phyloP scores from a whole-genome alignment of 2,888 invertebrate genomes.

The Scrobipalpa atriplicella region DNA sequence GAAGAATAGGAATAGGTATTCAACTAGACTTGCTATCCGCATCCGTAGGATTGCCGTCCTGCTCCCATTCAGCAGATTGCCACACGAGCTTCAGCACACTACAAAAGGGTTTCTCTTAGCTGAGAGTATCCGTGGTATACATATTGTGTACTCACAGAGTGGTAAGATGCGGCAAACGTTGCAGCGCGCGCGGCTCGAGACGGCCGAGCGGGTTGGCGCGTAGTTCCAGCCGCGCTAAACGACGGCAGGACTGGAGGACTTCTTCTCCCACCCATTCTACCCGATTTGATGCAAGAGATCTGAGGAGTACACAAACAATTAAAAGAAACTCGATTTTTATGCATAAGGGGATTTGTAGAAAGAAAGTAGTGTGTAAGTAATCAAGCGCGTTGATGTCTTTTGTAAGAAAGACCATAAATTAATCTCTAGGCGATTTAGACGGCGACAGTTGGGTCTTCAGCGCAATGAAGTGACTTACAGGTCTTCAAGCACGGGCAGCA shows the following conservation, averaged over 20 bases:
- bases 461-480: conserved; percentile 88
- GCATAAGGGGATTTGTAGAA: background rate
- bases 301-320: conserved; percentile 55
- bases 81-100: too few relatives aligned
- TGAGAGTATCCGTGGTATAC: too few relatives aligned
- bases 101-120: too few relatives aligned
- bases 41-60: too few relatives aligned
- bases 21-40: too few relatives aligned
- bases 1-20: too few relatives aligned
- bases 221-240: conserved; percentile 89
- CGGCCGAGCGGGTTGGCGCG: conserved; percentile 91
- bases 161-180: conserved; percentile 86
- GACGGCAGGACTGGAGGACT: conserved; percentile 86
- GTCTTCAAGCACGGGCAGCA: conserved; percentile 90
- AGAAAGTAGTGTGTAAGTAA: background rate
- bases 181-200: conserved; percentile 88
- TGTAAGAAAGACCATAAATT: background rate
- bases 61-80: too few relatives aligned
- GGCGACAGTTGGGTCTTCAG: too few relatives aligned
- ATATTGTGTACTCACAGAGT: conserved; percentile 61
- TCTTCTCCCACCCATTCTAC: conserved; percentile 89
- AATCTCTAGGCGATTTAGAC: background rate
- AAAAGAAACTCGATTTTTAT: background rate
- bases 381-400: background rate
- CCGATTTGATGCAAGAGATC: conserved; percentile 92